Evolutionary conservation across 2,113 vertebrate genomes (phyloP).

Genomic region (Odocoileus hemionus): DNA sequence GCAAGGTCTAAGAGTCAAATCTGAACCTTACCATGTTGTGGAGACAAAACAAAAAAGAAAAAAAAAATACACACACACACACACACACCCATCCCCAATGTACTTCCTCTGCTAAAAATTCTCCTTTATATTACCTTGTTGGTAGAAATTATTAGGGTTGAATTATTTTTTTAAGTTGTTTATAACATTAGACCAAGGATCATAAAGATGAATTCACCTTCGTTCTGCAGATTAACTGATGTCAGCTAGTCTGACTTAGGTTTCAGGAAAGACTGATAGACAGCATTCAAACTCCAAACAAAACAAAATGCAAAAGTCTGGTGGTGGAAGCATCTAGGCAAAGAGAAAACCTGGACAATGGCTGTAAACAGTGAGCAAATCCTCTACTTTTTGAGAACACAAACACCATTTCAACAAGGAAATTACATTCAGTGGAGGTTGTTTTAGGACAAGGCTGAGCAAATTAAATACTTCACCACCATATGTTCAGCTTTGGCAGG

Average conservation of each 20-base stretch:
- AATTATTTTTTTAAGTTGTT: neutral
- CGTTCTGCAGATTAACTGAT: neutral
- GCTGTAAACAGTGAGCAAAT: neutral
- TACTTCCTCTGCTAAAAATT: neutral
- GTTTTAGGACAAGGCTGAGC: conserved; percentile 45
- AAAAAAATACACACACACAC: neutral
- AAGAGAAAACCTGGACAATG: conserved; percentile 23
- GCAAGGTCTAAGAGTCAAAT: neutral
- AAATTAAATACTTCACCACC: conserved; percentile 56
- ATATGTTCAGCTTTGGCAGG: conserved; percentile 65
- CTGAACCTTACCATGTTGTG: neutral
- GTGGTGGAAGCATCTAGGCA: neutral
- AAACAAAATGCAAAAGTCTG: neutral
- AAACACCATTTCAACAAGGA: neutral
- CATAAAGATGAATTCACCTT: neutral
- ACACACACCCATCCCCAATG: neutral
- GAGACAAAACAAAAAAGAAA: neutral
- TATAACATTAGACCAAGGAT: neutral
- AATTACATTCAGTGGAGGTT: conserved; percentile 38
- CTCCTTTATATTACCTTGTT: neutral
- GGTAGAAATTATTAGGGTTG: neutral
- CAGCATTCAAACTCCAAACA: neutral
- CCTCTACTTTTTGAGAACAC: neutral
- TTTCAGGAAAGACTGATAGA: neutral
- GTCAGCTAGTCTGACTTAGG: neutral